Percentiles rank a stretch among this genome's conserved stretches.
Evolutionary conservation across 1,140 invertebrate species (phyloP).

Genomic region (Saxidomus purpurata): DNA sequence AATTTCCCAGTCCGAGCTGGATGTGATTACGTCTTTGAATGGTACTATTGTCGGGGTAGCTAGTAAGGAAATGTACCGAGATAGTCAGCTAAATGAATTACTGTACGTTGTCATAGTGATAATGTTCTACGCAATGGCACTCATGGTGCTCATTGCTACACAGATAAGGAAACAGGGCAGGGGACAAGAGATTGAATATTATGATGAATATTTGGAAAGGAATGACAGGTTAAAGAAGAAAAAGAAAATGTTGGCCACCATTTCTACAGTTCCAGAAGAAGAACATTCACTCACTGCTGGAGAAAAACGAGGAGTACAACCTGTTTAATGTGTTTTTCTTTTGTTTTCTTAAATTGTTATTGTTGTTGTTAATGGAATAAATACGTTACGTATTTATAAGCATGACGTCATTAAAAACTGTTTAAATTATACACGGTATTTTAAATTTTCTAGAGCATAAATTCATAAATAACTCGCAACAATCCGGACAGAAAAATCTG

Average conservation of each 20-base stretch:
- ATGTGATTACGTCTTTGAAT: slow-evolving; percentile 68
- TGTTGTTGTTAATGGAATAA: background rate
- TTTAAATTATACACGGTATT: too few relatives aligned
- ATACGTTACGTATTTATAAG: too few relatives aligned
- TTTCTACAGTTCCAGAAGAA: slow-evolving; percentile 58
- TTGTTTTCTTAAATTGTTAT: background rate
- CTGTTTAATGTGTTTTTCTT: background rate
- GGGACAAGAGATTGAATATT: slow-evolving; percentile 81
- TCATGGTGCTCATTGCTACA: slow-evolving; percentile 83
- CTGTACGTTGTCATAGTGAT: slow-evolving; percentile 84
- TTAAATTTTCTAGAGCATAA: too few relatives aligned
- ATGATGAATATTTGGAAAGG: slow-evolving; percentile 82
- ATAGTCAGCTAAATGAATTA: slow-evolving; percentile 82
- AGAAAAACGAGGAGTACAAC: slow-evolving; percentile 20
- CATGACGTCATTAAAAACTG: too few relatives aligned
- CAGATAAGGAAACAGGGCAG: slow-evolving; percentile 81
- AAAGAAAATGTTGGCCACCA: slow-evolving; percentile 58
- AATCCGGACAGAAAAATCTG: too few relatives aligned
- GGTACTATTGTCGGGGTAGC: slow-evolving; percentile 75
- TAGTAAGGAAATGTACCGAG: slow-evolving; percentile 71
- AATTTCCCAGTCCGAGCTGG: slow-evolving; percentile 33
- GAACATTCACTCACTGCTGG: slow-evolving; percentile 4
- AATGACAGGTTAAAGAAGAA: slow-evolving; percentile 75
- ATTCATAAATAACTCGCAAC: too few relatives aligned
- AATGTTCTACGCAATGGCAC: slow-evolving; percentile 83